Evolutionary conservation across 2,797 vertebrate species (phyloP), one percentile per base, ranked within the genome.

Genomic region (Xyrichtys novacula): DNA sequence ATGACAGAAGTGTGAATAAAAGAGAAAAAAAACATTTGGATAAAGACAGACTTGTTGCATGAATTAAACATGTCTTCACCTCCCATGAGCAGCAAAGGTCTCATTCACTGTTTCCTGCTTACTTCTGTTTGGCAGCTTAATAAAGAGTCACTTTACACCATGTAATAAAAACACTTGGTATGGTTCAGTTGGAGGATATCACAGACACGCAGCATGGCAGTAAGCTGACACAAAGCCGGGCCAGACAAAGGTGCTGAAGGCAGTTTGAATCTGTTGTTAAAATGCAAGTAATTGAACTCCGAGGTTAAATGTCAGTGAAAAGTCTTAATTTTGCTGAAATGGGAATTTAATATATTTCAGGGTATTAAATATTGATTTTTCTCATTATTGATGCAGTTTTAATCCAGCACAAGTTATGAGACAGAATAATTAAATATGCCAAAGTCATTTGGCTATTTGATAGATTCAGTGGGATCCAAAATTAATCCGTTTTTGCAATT

Each of bases 241-340:
- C 75, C 85, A 85, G 83, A 85, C 17, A 78, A 80, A 74, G 81
- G 78, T 67, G 81, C 83, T 85, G 76, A 85, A 76, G 52, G 28
- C 59, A 55, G 69, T 12, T 17, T 36, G 28, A 59, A 60, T 67
- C 63, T 44, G 48, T 17, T 47, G 34, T 48, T 39, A 14, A 15
- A 61, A 42, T 6, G 25, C 6, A n/a, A n/a, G n/a, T n/a, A n/a
- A n/a, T 66, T 38, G 17, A 40, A 64, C 43, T 56, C 22, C 25
- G 17, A 75, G 43, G 26, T 19, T 59, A 61, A 76, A 60, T 66
- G 36, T 74, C 54, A 76, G 17, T 25, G 15, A 74, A 25, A 25
- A 44, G 38, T 55, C 15, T 14, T 58, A 1, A 60, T 59, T 82
- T 49, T 40, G n/a, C 58, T 77, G 47, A 63, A 72, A 65, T 8